A percentile compares a stretch with the other conserved stretches of the same genome.
phyloP scores from a whole-genome alignment of 2,888 invertebrate genomes.

The Epirrhoe tristata region DNA sequence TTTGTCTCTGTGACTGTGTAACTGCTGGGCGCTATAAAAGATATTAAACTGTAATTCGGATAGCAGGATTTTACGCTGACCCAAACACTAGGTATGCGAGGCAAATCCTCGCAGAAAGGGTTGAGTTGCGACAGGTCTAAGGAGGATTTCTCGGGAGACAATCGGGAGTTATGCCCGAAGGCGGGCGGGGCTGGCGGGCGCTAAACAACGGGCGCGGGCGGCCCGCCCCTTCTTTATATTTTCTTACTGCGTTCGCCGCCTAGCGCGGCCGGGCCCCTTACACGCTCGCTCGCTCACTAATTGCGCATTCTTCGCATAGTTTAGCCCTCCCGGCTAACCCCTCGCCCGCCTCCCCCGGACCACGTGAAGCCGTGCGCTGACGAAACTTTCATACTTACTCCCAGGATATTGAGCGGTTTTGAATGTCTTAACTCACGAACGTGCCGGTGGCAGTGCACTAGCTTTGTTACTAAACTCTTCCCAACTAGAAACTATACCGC shows the following conservation, averaged over 20 bases:
- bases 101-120: conserved; percentile 79
- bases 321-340: conserved; percentile 90
- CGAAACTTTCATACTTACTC: conserved; percentile 85
- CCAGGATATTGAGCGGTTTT: conserved; percentile 85
- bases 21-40: conserved; percentile 41
- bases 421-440: conserved; percentile 86
- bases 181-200: conserved; percentile 74
- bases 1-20: conserved; percentile 24
- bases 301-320: conserved; percentile 99
- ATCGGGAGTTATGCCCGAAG: conserved; percentile 85
- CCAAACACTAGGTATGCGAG: conserved; percentile 82
- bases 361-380: conserved; percentile 84
- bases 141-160: conserved; percentile 83
- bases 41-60: conserved; percentile 70
- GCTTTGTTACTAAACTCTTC: conserved; percentile 78
- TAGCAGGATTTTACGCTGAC: conserved; percentile 82
- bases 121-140: conserved; percentile 82
- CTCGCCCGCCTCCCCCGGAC: conserved; percentile 82
- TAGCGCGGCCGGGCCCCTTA: conserved; percentile 86
- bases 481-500: conserved; percentile 61
- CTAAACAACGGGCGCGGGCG: conserved; percentile 84
- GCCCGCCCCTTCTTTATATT: conserved; percentile 89
- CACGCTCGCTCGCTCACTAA: conserved; percentile 94
- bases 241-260: conserved; percentile 87
- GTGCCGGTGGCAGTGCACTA: conserved; percentile 69